A percentile compares a stretch with the other conserved stretches of the same genome.
Evolutionary conservation across 2,113 vertebrate species (phyloP).

Genomic region (Psilopogon haemacephalus): DNA sequence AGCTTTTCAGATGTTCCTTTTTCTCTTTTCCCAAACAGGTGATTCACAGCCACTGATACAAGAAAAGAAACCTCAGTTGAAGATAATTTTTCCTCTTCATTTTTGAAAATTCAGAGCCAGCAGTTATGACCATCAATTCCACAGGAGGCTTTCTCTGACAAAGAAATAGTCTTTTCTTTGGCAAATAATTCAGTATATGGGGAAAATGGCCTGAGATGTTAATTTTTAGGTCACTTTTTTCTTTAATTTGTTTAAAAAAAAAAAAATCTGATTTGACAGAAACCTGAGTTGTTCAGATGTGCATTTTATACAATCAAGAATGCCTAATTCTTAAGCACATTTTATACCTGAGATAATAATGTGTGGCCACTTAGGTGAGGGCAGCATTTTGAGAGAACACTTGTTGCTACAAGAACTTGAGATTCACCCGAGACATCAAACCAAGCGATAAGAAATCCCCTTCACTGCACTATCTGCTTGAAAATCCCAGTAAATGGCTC

Average conservation of each 20-base stretch:
- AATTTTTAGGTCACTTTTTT: conserved; percentile 6
- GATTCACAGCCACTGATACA: conserved; percentile 17
- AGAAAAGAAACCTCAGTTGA: conserved; percentile 34
- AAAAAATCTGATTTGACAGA: conserved; percentile 8
- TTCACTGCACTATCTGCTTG: conserved; percentile 62
- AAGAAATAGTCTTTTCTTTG: conserved; percentile 25
- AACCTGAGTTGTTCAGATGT: conserved; percentile 17
- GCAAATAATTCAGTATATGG: conserved; percentile 20
- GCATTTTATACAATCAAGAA: conserved; percentile 43
- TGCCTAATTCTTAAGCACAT: conserved; percentile 56
- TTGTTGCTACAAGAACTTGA: conserved; percentile 18
- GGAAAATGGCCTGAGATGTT: conserved; percentile 49
- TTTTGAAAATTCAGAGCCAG: conserved; percentile 64
- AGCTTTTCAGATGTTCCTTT: conserved; percentile 47
- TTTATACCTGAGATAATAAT: conserved; percentile 5
- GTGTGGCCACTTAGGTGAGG: conserved; percentile 45
- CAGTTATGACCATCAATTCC: conserved; percentile 28
- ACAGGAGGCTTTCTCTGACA: conserved; percentile 32
- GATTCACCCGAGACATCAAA: neutral
- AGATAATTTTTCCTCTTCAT: conserved; percentile 60
- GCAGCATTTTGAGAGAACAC: neutral
- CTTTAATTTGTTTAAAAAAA: conserved; percentile 10
- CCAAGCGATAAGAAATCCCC: conserved; percentile 42
- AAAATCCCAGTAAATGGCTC: conserved; percentile 36
- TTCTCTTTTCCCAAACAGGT: conserved; percentile 61